Evolutionary conservation across 2,113 vertebrate species (phyloP), one percentile per base, ranked within the genome.

Genomic region (Crotalus viridis): DNA sequence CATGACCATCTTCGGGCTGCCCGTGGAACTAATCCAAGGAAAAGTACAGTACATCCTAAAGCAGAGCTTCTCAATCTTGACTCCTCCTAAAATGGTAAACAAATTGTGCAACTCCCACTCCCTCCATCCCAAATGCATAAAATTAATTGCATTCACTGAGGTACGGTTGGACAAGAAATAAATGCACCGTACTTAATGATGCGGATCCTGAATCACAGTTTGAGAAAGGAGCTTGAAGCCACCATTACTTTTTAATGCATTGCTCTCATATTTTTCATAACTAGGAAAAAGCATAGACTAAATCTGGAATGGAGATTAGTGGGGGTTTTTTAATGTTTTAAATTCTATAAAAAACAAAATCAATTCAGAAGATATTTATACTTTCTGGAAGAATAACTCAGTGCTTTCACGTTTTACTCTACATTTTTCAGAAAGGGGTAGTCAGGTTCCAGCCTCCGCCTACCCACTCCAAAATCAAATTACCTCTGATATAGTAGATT

Each of bases 401-500:
- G 10, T 26, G 61, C 28, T 21, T 51, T 51, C 74, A 61, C 17
- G 4, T 59, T 28, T 57, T 54, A 48, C 1, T 10, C 8, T 12
- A 43, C 43, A 3, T 39, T 89, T 46, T 81, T 24, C 22, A 81
- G 51, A 54, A 81, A 89, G 46, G 28, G 10, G 21, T 9, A 48
- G 5, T 15, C 46, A 55, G 51, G 10, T 13, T 46, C 8, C 26
- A 24, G 9, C 33, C 21, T 22, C 2, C 0, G 1, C 5, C 21
- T 1, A 19, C 4, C 43, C 51, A 19, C 24, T n/a, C 55, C 33
- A 3, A 28, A 0, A 43, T 81, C 33, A 81, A 43, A 98, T 97
- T 91, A 99, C 99, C 98, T 99, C 98, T 24, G 97, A 95, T 92
- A 99, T 98, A 57, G 99, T 99, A 39, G 97, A 98, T 96, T 99